Conservation (phyloP, 2,113 vertebrate genomes). For the Nansenia antarctica region DNA sequence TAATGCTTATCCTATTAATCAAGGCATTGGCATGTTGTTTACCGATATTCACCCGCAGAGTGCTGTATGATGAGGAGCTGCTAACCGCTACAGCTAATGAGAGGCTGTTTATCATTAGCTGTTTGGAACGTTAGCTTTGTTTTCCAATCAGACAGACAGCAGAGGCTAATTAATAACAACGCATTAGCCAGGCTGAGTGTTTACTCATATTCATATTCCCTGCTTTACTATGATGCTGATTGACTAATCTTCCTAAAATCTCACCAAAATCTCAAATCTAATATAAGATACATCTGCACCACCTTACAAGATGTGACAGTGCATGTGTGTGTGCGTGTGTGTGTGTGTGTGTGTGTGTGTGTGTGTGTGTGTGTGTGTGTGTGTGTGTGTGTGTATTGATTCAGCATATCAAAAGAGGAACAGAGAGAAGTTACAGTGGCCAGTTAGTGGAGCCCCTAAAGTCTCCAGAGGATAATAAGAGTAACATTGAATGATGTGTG, state of each 20-base stretch:
- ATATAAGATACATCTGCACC: neutral
- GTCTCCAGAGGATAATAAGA: constrained; percentile 16
- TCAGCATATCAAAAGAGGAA: constrained; percentile 16
- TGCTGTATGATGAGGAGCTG: neutral
- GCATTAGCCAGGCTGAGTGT: constrained; percentile 46
- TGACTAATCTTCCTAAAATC: neutral
- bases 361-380: neutral
- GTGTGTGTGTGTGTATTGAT: constrained; percentile 13
- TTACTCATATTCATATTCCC: constrained; percentile 46
- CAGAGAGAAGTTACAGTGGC: constrained; percentile 20
- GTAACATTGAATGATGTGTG: constrained; percentile 3
- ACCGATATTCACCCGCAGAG: constrained; percentile 25
- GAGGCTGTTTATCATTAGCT: constrained; percentile 56
- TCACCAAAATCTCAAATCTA: neutral
- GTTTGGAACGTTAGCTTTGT: constrained; percentile 25
- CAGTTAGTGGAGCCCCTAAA: constrained; percentile 31
- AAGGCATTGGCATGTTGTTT: constrained; percentile 9
- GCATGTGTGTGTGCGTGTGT: neutral
- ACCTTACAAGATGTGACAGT: neutral
- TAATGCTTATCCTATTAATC: constrained; percentile 18
- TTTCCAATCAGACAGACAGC: constrained; percentile 54
- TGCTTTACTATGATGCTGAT: constrained; percentile 8
- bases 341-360: neutral
- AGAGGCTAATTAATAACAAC: constrained; percentile 59
- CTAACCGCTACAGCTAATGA: constrained; percentile 41